phyloP scores from a whole-genome alignment of 2,113 vertebrate species.

The Nesospiza acunhae region DNA sequence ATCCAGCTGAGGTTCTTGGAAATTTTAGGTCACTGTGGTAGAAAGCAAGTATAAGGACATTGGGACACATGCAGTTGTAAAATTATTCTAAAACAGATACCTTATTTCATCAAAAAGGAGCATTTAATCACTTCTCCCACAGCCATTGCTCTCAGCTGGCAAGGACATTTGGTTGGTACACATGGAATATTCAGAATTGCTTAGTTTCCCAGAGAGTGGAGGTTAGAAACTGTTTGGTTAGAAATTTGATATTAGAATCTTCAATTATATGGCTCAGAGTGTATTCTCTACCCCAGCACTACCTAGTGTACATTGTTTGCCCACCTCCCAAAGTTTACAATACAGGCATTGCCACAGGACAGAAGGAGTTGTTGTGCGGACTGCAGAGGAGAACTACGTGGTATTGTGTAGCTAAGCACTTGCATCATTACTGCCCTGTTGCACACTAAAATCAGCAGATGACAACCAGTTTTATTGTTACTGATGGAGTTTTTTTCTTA shows the following conservation, averaged over 20 bases:
- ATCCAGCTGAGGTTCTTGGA: neutral
- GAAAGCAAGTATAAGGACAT: neutral
- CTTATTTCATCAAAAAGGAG: neutral
- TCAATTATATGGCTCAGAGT: neutral
- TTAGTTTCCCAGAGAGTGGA: neutral
- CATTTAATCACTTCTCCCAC: neutral
- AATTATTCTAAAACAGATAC: neutral
- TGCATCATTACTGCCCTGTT: neutral
- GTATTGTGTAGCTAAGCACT: neutral
- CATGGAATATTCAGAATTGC: neutral
- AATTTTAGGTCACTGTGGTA: neutral
- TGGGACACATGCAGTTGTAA: neutral
- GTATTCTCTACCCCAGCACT: neutral
- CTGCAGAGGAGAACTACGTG: rapidly evolving
- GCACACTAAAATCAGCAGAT: neutral
- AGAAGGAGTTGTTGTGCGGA: neutral
- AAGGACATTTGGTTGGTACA: neutral
- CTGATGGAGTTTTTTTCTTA: neutral
- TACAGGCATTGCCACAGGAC: neutral
- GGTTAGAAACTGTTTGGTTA: neutral
- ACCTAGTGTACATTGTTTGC: neutral
- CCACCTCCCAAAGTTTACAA: neutral
- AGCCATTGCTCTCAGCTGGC: neutral
- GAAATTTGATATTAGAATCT: neutral
- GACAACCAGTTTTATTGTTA: neutral